phyloP scores from a whole-genome alignment of 2,888 invertebrate species.

The Rhimphoctona megacephalus region DNA sequence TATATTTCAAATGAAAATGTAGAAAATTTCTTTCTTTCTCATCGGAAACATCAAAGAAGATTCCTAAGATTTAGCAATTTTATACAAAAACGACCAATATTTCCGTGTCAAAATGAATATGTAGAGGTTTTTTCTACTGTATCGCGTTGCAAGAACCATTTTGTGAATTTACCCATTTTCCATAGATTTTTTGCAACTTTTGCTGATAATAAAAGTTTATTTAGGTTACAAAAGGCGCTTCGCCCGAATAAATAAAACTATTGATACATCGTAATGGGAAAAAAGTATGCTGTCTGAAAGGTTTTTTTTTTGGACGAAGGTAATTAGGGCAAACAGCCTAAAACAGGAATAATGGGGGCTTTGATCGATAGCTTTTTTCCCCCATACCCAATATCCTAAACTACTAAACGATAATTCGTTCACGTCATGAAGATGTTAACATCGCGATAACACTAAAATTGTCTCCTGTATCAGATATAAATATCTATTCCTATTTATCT shows the following conservation, averaged over 20 bases:
- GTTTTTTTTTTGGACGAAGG: background rate
- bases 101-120: background rate
- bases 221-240: background rate
- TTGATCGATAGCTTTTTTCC: conserved; percentile 10
- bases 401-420: conserved; percentile 19
- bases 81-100: background rate
- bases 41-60: too few relatives aligned
- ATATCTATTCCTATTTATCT: conserved; percentile 1
- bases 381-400: conserved; percentile 1
- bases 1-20: too few relatives aligned
- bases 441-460: conserved; percentile 33
- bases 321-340: background rate
- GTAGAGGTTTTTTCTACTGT: background rate
- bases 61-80: background rate
- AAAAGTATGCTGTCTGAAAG: background rate
- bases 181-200: background rate
- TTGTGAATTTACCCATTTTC: background rate
- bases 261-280: background rate
- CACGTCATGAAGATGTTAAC: conserved; percentile 42
- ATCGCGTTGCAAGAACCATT: background rate
- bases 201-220: background rate
- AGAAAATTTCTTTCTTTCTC: too few relatives aligned
- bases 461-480: background rate
- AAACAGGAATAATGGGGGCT: background rate
- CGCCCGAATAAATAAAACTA: background rate